Base-by-base conservation (phyloP, 2,888 invertebrate species). In the Stenodera caucasica region DNA sequence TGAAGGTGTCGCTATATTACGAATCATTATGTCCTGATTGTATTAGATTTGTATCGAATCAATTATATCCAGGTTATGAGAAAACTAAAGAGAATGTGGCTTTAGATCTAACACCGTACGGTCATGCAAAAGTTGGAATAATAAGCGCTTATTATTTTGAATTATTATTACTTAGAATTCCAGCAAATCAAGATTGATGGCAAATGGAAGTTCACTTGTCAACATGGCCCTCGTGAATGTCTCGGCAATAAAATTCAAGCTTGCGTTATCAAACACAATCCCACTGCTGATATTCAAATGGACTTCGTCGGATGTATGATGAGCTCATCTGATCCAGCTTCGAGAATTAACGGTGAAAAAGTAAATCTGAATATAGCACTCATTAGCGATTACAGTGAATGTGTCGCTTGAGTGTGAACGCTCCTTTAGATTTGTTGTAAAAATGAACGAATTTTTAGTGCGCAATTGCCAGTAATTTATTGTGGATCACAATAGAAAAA, bases 11-110 rank as follows among this genome's bases (percentile, higher is more conserved):
- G 1, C 75, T 84, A 11, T 84, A 82, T 70, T 84, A 84, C 67
- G 84, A 84, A 69, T 75, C 83, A 1, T 72, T 83, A 15, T 84
- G 84, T 67, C 79, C 81, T 0, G 83, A 83, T 72, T 84, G 83
- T 63, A 76, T 77, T 6, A 63, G 67, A 21, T 84, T 83, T 67
- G 74, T 84, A 26, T 76, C 61, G 1, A 65, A 72, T 1, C 81
- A 84, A 68, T 71, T 84, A 5, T 66, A 72, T 33, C 81, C 82
- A 0, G 71, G 76, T 0, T 82, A 80, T 35, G 8, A 60, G 14
- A 33, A 53, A 18, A 30, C 67, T 8, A 18, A 37, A 8, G 55
- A 63, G 7, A 45, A 23, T 50, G 32, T 69, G 11, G 32, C 30
- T 12, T 14, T 68, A 21, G 70, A 15, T 63, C 49, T 70, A 4